Percentiles rank a stretch among this genome's conserved stretches.
Conservation (phyloP, 2,113 vertebrate genomes). For the Tragelaphus scriptus region DNA sequence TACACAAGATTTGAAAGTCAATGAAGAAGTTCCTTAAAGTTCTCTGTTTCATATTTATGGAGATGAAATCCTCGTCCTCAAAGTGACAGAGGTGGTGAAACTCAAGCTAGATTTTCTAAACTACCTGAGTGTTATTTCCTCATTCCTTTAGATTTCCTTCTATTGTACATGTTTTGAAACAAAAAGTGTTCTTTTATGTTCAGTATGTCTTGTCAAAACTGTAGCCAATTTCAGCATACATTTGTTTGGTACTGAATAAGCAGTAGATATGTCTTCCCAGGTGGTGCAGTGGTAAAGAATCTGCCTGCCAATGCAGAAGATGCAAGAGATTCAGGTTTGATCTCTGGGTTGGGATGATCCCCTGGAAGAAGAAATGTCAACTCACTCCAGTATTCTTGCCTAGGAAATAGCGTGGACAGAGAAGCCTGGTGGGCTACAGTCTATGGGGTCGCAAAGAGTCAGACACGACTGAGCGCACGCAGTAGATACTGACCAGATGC, state of each 20-base stretch:
- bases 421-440: neutral
- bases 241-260: neutral
- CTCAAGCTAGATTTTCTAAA: neutral
- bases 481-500: neutral
- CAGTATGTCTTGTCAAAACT: neutral
- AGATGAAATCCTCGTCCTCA: neutral
- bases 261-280: neutral
- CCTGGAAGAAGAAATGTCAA: neutral
- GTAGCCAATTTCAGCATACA: neutral
- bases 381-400: neutral
- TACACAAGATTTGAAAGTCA: neutral
- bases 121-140: neutral
- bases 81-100: neutral
- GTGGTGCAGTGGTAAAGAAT: neutral
- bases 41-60: neutral
- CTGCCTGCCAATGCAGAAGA: neutral
- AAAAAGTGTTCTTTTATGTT: neutral
- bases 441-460: neutral
- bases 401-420: neutral
- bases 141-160: neutral
- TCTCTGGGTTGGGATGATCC: neutral
- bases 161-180: neutral
- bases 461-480: neutral
- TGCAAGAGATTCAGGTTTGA: neutral
- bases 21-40: neutral